phyloP scores from a whole-genome alignment of 1,140 invertebrate genomes.

The Drosophila nasuta region DNA sequence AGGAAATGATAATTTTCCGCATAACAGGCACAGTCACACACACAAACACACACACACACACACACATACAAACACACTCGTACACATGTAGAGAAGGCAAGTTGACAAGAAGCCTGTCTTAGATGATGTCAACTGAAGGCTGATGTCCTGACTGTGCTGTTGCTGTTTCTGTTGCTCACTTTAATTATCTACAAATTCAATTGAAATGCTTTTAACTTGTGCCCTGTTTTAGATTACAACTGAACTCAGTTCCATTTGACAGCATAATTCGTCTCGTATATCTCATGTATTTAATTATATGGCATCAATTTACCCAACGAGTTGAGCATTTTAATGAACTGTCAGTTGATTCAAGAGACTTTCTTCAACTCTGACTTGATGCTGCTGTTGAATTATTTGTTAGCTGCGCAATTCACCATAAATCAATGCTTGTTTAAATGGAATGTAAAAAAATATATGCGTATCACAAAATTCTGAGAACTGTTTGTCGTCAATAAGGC shows the following conservation, averaged over 20 bases:
- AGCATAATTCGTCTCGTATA: conserved; percentile 14
- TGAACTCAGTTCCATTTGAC: conserved; percentile 9
- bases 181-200: conserved; percentile 44
- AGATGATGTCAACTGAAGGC: conserved; percentile 21
- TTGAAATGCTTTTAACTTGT: conserved; percentile 27
- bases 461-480: neutral
- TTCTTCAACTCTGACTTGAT: neutral
- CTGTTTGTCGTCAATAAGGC: neutral
- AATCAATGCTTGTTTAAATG: neutral
- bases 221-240: conserved; percentile 19
- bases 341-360: neutral
- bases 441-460: neutral
- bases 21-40: conserved; percentile 44
- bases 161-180: conserved; percentile 9
- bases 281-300: conserved; percentile 7
- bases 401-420: neutral
- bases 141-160: neutral
- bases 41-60: conserved; percentile 18
- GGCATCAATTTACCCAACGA: conserved; percentile 20
- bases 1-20: conserved; percentile 81
- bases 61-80: neutral
- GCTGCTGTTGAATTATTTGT: neutral
- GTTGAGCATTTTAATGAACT: conserved; percentile 21
- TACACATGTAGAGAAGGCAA: conserved; percentile 3
- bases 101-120: conserved; percentile 24